A percentile compares a stretch with the other conserved stretches of the same genome.
These are phyloP conservation scores for Sycophila texana DNA, from an alignment of 2,888 invertebrate species.

Conservation along the genomic window DNA sequence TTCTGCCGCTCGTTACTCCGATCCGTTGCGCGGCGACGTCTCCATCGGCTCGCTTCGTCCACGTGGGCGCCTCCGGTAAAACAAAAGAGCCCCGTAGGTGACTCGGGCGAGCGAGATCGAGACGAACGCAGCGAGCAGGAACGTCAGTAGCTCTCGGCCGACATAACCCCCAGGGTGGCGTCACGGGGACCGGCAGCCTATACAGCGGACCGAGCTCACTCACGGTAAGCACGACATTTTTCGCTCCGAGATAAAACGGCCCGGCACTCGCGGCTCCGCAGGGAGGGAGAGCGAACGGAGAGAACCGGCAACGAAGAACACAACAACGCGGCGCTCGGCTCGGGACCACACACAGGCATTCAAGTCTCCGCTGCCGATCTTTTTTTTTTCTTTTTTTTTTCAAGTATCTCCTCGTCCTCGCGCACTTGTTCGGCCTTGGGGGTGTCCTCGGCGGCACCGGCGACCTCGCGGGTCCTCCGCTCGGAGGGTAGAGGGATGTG, in stretches of 20 bases:
- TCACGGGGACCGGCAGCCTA: not conserved
- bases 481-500: too few species aligned
- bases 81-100: too few species aligned
- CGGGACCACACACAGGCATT: slow-evolving; percentile 67
- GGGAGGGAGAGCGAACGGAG: not conserved
- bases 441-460: too few species aligned
- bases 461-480: too few species aligned
- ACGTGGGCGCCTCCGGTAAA: too few species aligned
- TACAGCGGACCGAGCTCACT: too few species aligned
- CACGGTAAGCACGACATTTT: too few species aligned
- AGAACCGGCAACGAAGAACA: not conserved
- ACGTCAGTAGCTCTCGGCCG: not conserved
- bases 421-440: not conserved
- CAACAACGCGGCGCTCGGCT: slow-evolving; percentile 15
- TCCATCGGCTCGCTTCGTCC: too few species aligned
- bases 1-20: not conserved
- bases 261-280: slow-evolving; percentile 27
- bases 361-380: slow-evolving; percentile 59
- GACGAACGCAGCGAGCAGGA: not conserved
- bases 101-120: not conserved
- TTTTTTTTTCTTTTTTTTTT: not conserved
- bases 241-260: not conserved
- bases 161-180: not conserved
- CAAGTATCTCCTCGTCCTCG: slow-evolving; percentile 9
- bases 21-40: not conserved